These are phyloP conservation scores for Euborellia annulipes DNA, from an alignment of 1,140 invertebrate genomes.

Conservation along the genomic window DNA sequence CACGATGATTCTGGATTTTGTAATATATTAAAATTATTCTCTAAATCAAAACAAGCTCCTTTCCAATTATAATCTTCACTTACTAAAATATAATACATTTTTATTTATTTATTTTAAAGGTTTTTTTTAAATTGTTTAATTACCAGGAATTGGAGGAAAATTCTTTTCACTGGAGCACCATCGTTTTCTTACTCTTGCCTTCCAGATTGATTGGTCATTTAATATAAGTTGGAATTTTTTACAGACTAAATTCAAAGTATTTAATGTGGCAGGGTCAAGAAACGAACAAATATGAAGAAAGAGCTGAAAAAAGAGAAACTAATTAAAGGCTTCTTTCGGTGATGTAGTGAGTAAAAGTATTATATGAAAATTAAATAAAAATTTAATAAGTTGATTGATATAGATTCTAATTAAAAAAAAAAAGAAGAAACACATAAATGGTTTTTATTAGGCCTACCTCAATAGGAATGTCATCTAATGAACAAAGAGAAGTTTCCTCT, in stretches of 20 bases:
- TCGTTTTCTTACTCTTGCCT: constrained; percentile 23
- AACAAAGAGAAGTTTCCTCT: too few species aligned
- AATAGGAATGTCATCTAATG: too few species aligned
- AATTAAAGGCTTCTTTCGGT: too few species aligned
- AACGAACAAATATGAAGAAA: constrained; percentile 25
- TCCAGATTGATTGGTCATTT: constrained; percentile 26
- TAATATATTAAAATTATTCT: constrained; percentile 23
- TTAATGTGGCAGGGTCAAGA: constrained; percentile 24
- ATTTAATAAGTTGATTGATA: too few species aligned
- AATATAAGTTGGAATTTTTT: constrained; percentile 26
- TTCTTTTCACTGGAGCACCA: constrained; percentile 19
- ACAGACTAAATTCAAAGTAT: constrained; percentile 23
- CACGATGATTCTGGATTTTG: constrained; percentile 12
- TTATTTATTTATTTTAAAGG: too few species aligned
- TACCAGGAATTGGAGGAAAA: constrained; percentile 24
- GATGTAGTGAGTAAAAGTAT: too few species aligned
- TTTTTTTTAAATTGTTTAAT: constrained; percentile 24
- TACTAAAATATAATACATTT: too few species aligned
- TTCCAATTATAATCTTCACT: constrained; percentile 26
- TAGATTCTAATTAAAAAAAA: too few species aligned
- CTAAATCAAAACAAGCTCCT: constrained; percentile 23
- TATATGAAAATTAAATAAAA: too few species aligned
- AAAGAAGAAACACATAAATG: too few species aligned
- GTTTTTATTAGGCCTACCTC: too few species aligned
- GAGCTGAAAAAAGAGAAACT: constrained; percentile 1